Conservation (phyloP, 2,888 invertebrate genomes). For the Calameuta filiformis region DNA sequence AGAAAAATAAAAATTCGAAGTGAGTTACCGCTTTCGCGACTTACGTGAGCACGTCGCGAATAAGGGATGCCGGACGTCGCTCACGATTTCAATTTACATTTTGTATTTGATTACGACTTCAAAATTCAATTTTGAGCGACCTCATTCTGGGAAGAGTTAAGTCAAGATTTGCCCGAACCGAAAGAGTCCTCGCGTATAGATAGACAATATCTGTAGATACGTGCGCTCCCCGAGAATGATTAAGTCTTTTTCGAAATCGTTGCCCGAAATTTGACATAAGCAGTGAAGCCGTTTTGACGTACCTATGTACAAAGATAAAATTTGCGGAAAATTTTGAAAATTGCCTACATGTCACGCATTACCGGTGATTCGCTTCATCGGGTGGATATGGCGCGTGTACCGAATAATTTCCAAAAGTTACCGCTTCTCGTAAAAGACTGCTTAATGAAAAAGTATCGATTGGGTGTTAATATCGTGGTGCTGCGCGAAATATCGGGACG, state of each 20-base stretch:
- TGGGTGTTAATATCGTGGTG: slow-evolving; percentile 40
- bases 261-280: slow-evolving; percentile 15
- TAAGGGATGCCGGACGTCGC: background rate
- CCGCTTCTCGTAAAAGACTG: slow-evolving; percentile 57
- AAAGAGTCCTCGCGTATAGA: background rate
- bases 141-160: background rate
- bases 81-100: background rate
- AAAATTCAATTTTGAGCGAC: background rate
- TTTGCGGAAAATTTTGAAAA: slow-evolving; percentile 22
- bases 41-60: background rate
- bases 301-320: slow-evolving; percentile 22
- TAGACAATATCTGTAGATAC: background rate
- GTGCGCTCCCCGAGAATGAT: slow-evolving; percentile 5
- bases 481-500: slow-evolving; percentile 37
- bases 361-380: background rate
- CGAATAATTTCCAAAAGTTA: slow-evolving; percentile 40
- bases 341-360: slow-evolving; percentile 13
- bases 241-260: slow-evolving; percentile 23
- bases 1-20: slow-evolving; percentile 20
- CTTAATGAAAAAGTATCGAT: slow-evolving; percentile 37
- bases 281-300: slow-evolving; percentile 25
- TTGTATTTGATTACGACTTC: background rate
- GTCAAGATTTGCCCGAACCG: background rate
- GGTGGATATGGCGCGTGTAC: background rate
- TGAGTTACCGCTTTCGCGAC: background rate